These are phyloP conservation scores for Squalus acanthias DNA, from an alignment of 2,797 vertebrate species.

Conservation along the genomic window DNA sequence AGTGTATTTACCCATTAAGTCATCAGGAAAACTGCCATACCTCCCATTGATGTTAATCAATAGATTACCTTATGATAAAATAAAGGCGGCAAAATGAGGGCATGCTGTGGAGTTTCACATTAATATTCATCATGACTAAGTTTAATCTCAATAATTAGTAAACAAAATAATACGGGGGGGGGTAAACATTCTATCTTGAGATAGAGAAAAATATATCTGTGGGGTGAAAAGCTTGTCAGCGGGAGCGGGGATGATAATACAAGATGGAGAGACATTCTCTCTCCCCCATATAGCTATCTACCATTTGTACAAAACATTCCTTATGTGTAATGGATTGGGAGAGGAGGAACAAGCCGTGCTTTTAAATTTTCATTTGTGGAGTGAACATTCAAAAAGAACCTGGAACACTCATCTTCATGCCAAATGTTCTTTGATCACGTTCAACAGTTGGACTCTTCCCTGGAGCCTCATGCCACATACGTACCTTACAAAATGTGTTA, in stretches of 20 bases:
- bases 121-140: not conserved
- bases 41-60: not conserved
- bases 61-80: not conserved
- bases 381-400: not conserved
- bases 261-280: not conserved
- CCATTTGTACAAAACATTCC: not conserved
- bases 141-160: not conserved
- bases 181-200: not conserved
- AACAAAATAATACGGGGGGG: not conserved
- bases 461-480: not conserved
- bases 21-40: not conserved
- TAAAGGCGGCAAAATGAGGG: not conserved
- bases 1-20: not conserved
- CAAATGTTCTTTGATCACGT: not conserved
- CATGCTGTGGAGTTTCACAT: not conserved
- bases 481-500: not conserved
- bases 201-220: not conserved
- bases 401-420: not conserved
- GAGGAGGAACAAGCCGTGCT: not conserved
- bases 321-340: not conserved
- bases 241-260: not conserved
- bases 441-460: not conserved
- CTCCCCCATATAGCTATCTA: not conserved
- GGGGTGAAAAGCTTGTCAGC: not conserved
- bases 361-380: not conserved